These are phyloP conservation scores for Oryzias curvinotus DNA, from an alignment of 2,113 vertebrate genomes.

Conservation along the genomic window DNA sequence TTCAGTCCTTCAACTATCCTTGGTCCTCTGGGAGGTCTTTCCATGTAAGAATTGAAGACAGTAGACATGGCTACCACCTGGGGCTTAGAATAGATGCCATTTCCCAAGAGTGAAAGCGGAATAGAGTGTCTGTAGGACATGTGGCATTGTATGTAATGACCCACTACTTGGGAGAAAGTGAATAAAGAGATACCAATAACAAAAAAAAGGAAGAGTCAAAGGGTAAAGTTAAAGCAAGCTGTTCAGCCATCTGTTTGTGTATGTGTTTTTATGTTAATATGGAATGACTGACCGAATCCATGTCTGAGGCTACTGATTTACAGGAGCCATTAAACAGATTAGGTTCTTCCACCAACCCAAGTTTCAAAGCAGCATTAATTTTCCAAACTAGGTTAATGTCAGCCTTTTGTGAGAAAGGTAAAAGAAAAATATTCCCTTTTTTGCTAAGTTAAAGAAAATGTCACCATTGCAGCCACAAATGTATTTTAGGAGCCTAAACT, in stretches of 20 bases:
- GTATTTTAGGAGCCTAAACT: too few relatives aligned
- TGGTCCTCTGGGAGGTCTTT: slow-evolving; percentile 50
- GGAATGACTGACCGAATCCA: slow-evolving; percentile 15
- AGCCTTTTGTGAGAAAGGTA: too few relatives aligned
- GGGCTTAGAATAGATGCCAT: slow-evolving; percentile 34
- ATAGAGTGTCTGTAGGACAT: slow-evolving; percentile 41
- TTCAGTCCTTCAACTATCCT: slow-evolving; percentile 44
- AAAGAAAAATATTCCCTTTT: too few relatives aligned
- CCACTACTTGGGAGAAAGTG: slow-evolving; percentile 16
- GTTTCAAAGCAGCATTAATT: not conserved
- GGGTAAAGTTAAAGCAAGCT: slow-evolving; percentile 61
- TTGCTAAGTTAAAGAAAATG: too few relatives aligned
- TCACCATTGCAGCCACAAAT: too few relatives aligned
- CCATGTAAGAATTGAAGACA: slow-evolving; percentile 24
- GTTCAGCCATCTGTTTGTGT: slow-evolving; percentile 62
- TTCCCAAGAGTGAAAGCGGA: slow-evolving; percentile 2
- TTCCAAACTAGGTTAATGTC: too few relatives aligned
- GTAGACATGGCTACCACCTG: slow-evolving; percentile 55
- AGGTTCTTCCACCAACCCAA: slow-evolving; percentile 1
- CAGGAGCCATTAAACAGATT: not conserved
- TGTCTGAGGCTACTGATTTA: slow-evolving; percentile 22
- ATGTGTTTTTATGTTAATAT: not conserved
- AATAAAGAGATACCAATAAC: slow-evolving; percentile 25
- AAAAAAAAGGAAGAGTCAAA: slow-evolving; percentile 51
- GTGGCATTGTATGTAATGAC: slow-evolving; percentile 43